phyloP scores from a whole-genome alignment of 1,140 invertebrate genomes.

The Bacillus rossius region DNA sequence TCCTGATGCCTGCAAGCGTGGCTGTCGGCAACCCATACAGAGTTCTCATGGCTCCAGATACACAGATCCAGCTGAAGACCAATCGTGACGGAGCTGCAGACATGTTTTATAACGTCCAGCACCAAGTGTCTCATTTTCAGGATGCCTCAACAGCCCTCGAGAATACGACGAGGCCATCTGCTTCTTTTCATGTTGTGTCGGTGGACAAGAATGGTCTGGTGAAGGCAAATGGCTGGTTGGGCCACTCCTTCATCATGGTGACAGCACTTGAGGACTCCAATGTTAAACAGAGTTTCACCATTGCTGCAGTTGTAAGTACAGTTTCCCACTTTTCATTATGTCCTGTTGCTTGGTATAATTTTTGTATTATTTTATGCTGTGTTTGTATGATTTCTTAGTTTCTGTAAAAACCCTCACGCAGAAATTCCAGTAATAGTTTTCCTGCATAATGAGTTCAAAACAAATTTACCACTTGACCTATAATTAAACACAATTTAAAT shows the following conservation, averaged over 20 bases:
- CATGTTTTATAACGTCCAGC: not conserved
- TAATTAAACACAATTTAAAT: too few relatives aligned
- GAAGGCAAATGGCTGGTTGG: slow-evolving; percentile 17
- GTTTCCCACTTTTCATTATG: too few relatives aligned
- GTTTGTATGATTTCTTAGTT: too few relatives aligned
- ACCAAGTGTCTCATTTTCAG: not conserved
- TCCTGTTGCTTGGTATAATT: too few relatives aligned
- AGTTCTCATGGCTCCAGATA: slow-evolving; percentile 62
- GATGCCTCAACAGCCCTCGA: not conserved
- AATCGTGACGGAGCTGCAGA: slow-evolving; percentile 47
- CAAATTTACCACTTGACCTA: too few relatives aligned
- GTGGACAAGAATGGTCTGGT: slow-evolving; percentile 4
- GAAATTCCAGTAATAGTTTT: too few relatives aligned
- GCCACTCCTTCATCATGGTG: slow-evolving; percentile 31
- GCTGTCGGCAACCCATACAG: slow-evolving; percentile 43
- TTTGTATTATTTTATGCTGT: too few relatives aligned
- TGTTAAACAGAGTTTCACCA: slow-evolving; percentile 32
- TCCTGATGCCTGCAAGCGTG: slow-evolving; percentile 47
- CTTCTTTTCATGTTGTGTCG: not conserved
- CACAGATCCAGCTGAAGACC: slow-evolving; percentile 57
- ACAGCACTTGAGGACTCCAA: slow-evolving; percentile 32
- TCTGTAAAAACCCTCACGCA: too few relatives aligned
- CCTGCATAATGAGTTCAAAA: too few relatives aligned
- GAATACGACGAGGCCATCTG: not conserved
- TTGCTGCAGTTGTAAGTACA: slow-evolving; percentile 32